A percentile compares a stretch with the other conserved stretches of the same genome.
Conservation (phyloP, 2,113 vertebrate species). For the Zosterops pallidus region DNA sequence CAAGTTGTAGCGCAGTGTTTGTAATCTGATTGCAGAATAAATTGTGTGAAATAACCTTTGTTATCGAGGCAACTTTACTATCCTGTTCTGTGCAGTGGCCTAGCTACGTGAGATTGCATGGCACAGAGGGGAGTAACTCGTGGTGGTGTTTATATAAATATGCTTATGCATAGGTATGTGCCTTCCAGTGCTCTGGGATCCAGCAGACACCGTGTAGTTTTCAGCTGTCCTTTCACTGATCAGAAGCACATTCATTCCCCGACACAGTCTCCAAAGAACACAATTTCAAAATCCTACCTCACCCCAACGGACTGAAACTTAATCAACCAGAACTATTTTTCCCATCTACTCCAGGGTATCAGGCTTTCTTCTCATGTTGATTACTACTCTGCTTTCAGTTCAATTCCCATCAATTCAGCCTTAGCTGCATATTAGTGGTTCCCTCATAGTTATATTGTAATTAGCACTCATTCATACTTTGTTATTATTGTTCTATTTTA, state of each 20-base stretch:
- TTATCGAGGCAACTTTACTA: not conserved
- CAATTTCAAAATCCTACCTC: not conserved
- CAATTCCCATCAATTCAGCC: not conserved
- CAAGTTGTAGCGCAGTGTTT: not conserved
- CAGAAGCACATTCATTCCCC: not conserved
- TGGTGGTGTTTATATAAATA: not conserved
- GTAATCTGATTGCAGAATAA: not conserved
- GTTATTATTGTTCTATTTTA: not conserved
- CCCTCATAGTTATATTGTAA: not conserved
- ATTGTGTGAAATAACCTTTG: not conserved
- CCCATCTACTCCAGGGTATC: not conserved
- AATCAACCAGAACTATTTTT: not conserved
- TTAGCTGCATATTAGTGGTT: not conserved
- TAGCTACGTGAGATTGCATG: accelerated
- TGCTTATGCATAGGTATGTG: not conserved
- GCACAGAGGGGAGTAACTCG: not conserved
- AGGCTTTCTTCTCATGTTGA: not conserved
- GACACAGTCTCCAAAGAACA: not conserved
- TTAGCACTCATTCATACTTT: not conserved
- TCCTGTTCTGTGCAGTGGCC: accelerated
- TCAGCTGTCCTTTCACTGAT: not conserved
- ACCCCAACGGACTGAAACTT: not conserved
- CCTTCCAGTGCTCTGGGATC: not conserved
- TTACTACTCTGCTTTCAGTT: not conserved
- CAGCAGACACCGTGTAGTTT: not conserved